Conservation (phyloP, 2,797 vertebrate genomes). For the Sebastes aleutianus region DNA sequence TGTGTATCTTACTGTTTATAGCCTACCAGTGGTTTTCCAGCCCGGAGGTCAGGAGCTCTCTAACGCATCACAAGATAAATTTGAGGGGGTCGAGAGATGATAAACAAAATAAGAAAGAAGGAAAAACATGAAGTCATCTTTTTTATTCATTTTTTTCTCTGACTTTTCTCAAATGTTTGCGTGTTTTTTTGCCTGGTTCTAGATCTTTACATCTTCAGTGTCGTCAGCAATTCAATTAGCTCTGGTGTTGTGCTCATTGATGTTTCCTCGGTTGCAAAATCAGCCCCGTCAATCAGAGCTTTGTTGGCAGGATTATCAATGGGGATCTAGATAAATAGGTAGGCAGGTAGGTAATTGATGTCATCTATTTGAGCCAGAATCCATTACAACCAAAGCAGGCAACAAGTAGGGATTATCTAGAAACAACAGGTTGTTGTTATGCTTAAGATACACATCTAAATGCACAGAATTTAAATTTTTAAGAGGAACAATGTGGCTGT, state of each 20-base stretch:
- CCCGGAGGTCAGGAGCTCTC: not conserved
- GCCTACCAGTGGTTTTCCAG: not conserved
- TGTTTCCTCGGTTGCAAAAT: not conserved
- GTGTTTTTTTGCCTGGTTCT: not conserved
- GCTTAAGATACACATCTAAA: too few species aligned
- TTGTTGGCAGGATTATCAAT: not conserved
- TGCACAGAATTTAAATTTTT: accelerated
- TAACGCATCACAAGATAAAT: not conserved
- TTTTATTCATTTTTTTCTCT: not conserved
- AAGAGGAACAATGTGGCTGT: too few species aligned
- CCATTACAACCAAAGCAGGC: not conserved
- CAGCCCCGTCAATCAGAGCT: not conserved
- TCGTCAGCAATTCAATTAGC: not conserved
- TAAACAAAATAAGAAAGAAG: not conserved
- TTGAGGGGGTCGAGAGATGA: not conserved
- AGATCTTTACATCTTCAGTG: not conserved
- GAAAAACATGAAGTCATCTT: not conserved
- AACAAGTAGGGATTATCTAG: not conserved
- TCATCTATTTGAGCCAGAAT: not conserved
- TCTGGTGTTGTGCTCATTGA: not conserved
- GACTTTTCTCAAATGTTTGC: not conserved
- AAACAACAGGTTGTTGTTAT: too few species aligned
- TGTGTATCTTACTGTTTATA: not conserved
- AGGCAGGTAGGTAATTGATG: too few species aligned
- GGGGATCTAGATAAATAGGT: not conserved